These are phyloP conservation scores for Megaustenia siamemsis DNA, from an alignment of 2,888 invertebrate genomes.

Conservation along the genomic window DNA sequence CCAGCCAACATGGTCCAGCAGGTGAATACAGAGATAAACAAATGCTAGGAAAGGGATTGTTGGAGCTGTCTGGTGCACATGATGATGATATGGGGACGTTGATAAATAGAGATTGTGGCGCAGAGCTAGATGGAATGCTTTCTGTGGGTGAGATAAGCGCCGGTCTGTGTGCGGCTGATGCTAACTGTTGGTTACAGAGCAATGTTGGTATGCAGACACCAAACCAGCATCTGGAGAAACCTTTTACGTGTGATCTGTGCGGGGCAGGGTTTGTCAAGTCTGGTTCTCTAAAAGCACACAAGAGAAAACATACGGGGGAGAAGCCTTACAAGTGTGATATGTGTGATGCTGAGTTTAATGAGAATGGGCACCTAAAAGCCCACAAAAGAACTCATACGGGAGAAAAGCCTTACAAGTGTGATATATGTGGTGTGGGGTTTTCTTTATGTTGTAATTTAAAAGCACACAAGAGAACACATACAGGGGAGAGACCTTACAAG, in stretches of 20 bases:
- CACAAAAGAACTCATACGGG: constrained; percentile 42
- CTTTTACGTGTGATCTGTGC: neutral
- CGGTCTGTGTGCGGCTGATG: too few species aligned
- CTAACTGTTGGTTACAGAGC: too few species aligned
- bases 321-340: neutral
- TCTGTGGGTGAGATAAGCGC: too few species aligned
- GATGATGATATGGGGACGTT: too few species aligned
- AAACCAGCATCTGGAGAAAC: neutral
- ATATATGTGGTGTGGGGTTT: neutral
- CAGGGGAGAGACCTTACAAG: neutral
- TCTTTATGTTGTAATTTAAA: neutral
- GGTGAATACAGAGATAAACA: too few species aligned
- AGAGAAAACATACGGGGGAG: neutral
- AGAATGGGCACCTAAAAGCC: neutral
- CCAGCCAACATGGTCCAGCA: too few species aligned
- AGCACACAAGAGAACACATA: neutral
- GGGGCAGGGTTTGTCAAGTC: neutral
- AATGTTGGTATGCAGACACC: too few species aligned
- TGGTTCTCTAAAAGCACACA: neutral
- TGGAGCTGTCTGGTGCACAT: too few species aligned
- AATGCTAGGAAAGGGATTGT: too few species aligned
- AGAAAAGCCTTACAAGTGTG: constrained; percentile 46
- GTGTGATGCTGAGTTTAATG: neutral
- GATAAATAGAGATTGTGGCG: too few species aligned
- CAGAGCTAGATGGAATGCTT: too few species aligned